Percentiles rank a stretch among this genome's conserved stretches.
Evolutionary conservation across 2,888 invertebrate species (phyloP).

Genomic region (Polydrusus cervinus): DNA sequence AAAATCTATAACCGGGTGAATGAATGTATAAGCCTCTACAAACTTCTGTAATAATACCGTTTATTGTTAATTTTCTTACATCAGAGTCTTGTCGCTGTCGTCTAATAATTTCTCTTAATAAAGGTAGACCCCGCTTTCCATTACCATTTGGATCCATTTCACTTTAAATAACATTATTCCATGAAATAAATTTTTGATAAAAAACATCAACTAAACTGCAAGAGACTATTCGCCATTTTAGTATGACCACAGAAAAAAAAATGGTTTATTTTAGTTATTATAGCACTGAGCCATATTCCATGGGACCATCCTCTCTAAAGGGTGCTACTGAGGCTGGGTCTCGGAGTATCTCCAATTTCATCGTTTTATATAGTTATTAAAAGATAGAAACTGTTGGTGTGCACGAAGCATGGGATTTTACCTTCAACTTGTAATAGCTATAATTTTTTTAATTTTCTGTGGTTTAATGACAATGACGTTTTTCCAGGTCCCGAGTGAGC

Average conservation of each 20-base stretch:
- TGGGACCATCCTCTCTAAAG: no score
- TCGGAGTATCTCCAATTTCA: no score
- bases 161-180: slow-evolving; percentile 36
- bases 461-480: no score
- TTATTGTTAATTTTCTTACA: slow-evolving; percentile 70
- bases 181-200: not conserved
- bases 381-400: no score
- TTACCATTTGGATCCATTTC: slow-evolving; percentile 74
- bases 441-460: no score
- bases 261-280: not conserved
- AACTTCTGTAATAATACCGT: slow-evolving; percentile 18
- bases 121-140: slow-evolving; percentile 77
- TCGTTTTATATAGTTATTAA: no score
- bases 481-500: no score
- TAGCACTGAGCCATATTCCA: no score
- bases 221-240: not conserved
- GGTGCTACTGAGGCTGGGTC: no score
- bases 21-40: not conserved
- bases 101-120: slow-evolving; percentile 77
- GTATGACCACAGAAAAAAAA: no score
- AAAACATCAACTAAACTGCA: not conserved
- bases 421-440: no score
- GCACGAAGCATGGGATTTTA: no score
- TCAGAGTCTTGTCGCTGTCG: slow-evolving; percentile 82
- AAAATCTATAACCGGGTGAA: not conserved